Evolutionary conservation across 1,140 invertebrate genomes (phyloP), one percentile per base, ranked within the genome.

Genomic region (Heliothis virescens): DNA sequence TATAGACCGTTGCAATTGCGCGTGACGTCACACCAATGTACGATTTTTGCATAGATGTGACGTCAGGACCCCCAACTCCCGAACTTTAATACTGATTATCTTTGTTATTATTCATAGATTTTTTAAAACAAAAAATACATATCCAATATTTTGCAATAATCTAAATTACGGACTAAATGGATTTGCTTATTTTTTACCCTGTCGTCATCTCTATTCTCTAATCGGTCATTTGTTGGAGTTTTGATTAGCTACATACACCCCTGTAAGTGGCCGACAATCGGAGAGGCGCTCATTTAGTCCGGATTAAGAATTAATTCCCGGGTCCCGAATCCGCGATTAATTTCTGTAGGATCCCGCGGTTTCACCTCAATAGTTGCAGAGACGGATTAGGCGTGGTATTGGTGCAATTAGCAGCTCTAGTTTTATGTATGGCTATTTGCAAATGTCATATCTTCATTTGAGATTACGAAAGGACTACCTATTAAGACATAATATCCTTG

Each of bases 241-340:
- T 76, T 76, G 74, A 76, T 76, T 76, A 65, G 74, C 55, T 76
- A 76, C 74, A 76, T 48, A 57, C 47, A 65, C 48, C 18, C 48
- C 60, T 62, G 48, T 76, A 76, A 63, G 85, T 84, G 84, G 84
- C 73, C 79, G 84, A 86, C 80, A 85, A 83, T 79, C 74, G 74
- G 79, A 57, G 79, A 71, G 77, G 74, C 74, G 62, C 82, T 84
- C 82, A 86, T 85, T 85, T 83, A 71, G 81, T 62, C 79, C 75
- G 86, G 87, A 89, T 89, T 89, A 86, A 86, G 84, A 87, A 88
- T 88, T 88, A 88, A 88, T 88, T 89, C 82, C 81, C 79, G 77
- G 67, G 77, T 76, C 77, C 74, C 77, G 80, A 82, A 87, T 84
- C 67, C 81, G 73, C 86, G 82, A 89, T 87, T 89, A 89, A 87